A percentile compares a stretch with the other conserved stretches of the same genome.
phyloP scores from a whole-genome alignment of 2,888 invertebrate genomes.

The Eilema sororculum region DNA sequence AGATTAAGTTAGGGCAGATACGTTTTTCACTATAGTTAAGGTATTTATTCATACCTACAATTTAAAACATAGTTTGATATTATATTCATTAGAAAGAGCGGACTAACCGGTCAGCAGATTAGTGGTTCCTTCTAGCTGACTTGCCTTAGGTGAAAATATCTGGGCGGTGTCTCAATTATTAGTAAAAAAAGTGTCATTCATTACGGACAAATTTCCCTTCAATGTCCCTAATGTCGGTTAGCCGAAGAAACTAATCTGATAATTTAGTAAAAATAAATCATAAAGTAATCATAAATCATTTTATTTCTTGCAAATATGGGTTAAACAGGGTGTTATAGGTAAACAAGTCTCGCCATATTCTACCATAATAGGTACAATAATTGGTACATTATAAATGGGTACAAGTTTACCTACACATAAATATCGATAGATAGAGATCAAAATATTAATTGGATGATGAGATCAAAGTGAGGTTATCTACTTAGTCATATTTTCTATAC shows the following conservation, averaged over 20 bases:
- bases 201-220: too few relatives aligned
- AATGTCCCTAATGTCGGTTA: too few relatives aligned
- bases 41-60: not conserved
- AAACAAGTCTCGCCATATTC: too few relatives aligned
- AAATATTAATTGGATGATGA: too few relatives aligned
- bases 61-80: not conserved
- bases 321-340: too few relatives aligned
- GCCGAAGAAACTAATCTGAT: not conserved
- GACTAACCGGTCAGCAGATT: not conserved
- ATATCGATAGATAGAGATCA: not conserved
- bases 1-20: slow-evolving; percentile 53
- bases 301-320: too few relatives aligned
- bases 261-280: not conserved
- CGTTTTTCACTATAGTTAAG: slow-evolving; percentile 21
- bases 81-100: not conserved
- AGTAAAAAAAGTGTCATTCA: too few relatives aligned
- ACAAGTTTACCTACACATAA: not conserved
- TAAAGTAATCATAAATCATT: too few relatives aligned
- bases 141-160: not conserved
- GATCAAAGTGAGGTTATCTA: not conserved
- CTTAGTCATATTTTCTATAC: not conserved
- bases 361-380: too few relatives aligned
- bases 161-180: too few relatives aligned
- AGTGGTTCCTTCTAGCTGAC: not conserved
- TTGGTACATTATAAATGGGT: not conserved